A percentile compares a stretch with the other conserved stretches of the same genome.
phyloP scores from a whole-genome alignment of 1,140 invertebrate species.

The Euwallacea similis region DNA sequence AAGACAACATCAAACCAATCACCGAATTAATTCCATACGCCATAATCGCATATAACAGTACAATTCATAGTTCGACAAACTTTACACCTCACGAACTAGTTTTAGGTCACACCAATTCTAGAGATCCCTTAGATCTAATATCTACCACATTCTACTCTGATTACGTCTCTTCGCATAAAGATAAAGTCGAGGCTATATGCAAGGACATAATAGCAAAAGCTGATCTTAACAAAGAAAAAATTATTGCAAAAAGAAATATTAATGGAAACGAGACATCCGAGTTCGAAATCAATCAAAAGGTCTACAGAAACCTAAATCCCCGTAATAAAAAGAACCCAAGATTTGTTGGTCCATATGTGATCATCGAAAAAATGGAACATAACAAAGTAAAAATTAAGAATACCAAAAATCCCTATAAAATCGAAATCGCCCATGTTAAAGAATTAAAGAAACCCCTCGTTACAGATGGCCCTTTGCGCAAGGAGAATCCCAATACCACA shows the following conservation, averaged over 20 bases:
- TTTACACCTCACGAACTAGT: conserved; percentile 6
- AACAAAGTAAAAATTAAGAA: conserved; percentile 1
- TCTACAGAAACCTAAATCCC: neutral
- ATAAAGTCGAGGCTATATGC: neutral
- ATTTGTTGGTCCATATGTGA: neutral
- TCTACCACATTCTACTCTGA: neutral
- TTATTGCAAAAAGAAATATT: neutral
- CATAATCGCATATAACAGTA: neutral
- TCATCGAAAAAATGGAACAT: neutral
- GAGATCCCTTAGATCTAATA: neutral
- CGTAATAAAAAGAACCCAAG: neutral
- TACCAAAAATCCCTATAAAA: neutral
- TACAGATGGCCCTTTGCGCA: conserved; percentile 2
- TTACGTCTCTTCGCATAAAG: neutral
- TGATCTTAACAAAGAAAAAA: neutral
- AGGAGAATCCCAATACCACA: neutral
- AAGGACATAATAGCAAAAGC: neutral
- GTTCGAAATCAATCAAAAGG: neutral
- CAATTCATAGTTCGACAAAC: neutral
- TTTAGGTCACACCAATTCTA: neutral
- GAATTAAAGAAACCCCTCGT: neutral
- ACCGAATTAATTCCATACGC: neutral
- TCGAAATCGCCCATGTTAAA: neutral
- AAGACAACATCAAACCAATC: neutral
- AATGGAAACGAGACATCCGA: neutral